Percentiles rank a stretch among this genome's conserved stretches.
These are phyloP conservation scores for Chondrilla cf. caribensis DNA, from an alignment of 37 sponge, comb jelly and placozoan species.

Conservation along the genomic window DNA sequence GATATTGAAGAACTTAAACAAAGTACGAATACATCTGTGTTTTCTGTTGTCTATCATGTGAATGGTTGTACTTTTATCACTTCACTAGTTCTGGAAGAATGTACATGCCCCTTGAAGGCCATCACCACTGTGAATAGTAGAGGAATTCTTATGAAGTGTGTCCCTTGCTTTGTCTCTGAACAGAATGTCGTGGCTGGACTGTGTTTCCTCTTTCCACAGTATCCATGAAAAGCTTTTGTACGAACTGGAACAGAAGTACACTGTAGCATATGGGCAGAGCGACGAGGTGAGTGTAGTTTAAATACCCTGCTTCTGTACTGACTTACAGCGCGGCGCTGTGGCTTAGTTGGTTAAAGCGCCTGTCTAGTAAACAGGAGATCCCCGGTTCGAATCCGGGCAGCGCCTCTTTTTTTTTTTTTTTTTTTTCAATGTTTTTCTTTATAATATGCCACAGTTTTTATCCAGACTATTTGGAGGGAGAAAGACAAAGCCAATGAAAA, in stretches of 20 bases:
- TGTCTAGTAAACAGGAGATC: constrained; percentile 50
- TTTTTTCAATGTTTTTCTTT: not conserved
- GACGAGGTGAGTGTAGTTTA: constrained; percentile 2
- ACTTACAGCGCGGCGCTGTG: constrained; percentile 22
- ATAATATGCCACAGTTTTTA: no score
- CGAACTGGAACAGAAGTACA: no score
- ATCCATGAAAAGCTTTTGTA: not conserved
- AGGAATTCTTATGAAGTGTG: no score
- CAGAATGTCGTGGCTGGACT: not conserved
- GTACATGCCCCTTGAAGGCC: no score
- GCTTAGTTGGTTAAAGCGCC: constrained; percentile 50
- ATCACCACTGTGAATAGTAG: no score
- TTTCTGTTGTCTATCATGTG: no score
- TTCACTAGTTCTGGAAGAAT: not conserved
- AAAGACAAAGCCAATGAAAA: no score
- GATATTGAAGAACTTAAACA: no score
- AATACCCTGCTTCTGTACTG: not conserved
- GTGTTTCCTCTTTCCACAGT: not conserved
- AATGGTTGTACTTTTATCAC: not conserved
- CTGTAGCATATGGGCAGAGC: not conserved
- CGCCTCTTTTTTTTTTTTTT: constrained; percentile 23
- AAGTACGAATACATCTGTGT: no score
- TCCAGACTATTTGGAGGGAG: no score
- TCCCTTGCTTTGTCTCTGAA: no score
- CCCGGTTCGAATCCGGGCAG: constrained; percentile 37